phyloP scores from a whole-genome alignment of 2,888 invertebrate species.

The Catocala fraxini region DNA sequence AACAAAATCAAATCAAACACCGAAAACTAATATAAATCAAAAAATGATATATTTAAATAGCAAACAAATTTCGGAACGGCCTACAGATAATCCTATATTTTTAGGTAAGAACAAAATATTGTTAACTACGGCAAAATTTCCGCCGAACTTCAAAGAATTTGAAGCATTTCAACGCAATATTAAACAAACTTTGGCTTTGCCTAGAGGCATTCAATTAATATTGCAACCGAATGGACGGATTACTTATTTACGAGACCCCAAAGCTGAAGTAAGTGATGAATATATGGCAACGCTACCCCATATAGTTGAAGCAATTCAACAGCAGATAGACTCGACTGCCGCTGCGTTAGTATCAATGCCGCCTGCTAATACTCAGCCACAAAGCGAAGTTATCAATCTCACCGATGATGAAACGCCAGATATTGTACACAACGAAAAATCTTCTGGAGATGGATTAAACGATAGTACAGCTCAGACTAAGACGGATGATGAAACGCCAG shows the following conservation, averaged over 20 bases:
- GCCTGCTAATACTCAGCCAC: conserved; percentile 13
- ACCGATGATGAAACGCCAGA: conserved; percentile 36
- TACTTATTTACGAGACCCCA: conserved; percentile 27
- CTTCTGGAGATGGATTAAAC: background rate
- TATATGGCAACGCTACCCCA: conserved; percentile 49
- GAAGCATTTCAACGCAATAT: conserved; percentile 16
- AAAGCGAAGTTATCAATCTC: conserved; percentile 37
- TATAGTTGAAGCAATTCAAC: conserved; percentile 57
- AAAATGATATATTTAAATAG: conserved; percentile 52
- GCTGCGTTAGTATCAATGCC: background rate
- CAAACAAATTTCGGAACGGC: conserved; percentile 43
- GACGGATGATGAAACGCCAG: too few species aligned
- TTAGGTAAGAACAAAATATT: conserved; percentile 76
- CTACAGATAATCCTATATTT: conserved; percentile 60
- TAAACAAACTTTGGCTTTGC: conserved; percentile 29
- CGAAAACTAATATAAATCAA: conserved; percentile 21
- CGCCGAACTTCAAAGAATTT: conserved; percentile 30
- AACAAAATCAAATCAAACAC: background rate
- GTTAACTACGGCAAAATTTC: conserved; percentile 67
- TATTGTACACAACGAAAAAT: background rate
- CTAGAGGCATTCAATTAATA: conserved; percentile 56
- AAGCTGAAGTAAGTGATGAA: conserved; percentile 3
- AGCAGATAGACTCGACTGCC: conserved; percentile 45
- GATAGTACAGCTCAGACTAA: background rate
- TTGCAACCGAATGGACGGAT: conserved; percentile 52